A percentile compares a stretch with the other conserved stretches of the same genome.
Conservation (phyloP, 2,113 vertebrate genomes). For the Anthoscopus minutus region DNA sequence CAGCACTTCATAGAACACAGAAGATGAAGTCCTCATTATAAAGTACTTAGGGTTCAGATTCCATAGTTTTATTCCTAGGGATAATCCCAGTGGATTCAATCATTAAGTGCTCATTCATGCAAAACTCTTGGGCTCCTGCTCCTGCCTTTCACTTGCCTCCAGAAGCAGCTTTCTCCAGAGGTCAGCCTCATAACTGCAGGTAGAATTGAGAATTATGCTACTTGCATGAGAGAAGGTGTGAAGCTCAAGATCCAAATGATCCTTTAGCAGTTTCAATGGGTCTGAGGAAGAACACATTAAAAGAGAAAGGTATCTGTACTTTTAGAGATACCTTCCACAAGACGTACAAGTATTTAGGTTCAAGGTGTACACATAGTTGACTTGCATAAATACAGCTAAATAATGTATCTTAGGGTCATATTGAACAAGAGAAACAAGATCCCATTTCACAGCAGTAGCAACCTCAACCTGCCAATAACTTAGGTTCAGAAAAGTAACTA, state of each 20-base stretch:
- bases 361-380: neutral
- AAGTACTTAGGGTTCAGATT: neutral
- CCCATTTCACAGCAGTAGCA: neutral
- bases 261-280: neutral
- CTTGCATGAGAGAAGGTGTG: neutral
- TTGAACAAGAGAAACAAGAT: neutral
- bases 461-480: neutral
- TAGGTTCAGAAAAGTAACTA: neutral
- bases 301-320: neutral
- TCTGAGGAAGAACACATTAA: neutral
- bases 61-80: neutral
- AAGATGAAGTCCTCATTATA: neutral
- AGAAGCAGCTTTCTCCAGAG: neutral
- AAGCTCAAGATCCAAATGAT: neutral
- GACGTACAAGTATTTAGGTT: neutral
- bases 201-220: neutral
- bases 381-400: neutral
- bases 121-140: no score
- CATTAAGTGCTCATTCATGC: neutral
- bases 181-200: neutral
- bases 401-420: neutral
- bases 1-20: neutral
- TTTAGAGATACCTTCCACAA: neutral
- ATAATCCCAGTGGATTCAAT: neutral
- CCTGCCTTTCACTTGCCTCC: neutral